Evolutionary conservation across 2,113 vertebrate species (phyloP).

Genomic region (Eonycteris spelaea): DNA sequence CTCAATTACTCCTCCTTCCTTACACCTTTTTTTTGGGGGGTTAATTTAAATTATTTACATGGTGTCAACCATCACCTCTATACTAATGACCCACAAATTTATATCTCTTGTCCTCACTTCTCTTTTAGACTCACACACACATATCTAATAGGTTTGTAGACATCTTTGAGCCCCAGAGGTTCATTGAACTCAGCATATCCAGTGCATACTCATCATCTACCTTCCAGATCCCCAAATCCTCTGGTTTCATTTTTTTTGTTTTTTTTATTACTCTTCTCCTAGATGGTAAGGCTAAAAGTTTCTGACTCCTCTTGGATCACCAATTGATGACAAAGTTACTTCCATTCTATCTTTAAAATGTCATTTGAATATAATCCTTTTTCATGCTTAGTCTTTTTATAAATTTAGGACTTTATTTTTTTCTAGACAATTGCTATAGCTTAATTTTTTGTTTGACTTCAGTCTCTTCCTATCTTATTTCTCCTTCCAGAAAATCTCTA

Average conservation of each 20-base stretch:
- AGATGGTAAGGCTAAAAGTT: background rate
- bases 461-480: background rate
- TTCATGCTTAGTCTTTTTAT: background rate
- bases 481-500: slow-evolving; percentile 13
- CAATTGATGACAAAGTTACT: background rate
- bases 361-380: background rate
- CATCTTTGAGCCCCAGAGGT: background rate
- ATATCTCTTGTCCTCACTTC: background rate
- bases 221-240: background rate
- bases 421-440: background rate
- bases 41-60: background rate
- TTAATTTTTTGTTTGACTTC: background rate
- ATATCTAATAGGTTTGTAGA: background rate
- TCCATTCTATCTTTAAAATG: background rate
- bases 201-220: background rate
- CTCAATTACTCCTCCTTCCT: background rate
- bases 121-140: background rate
- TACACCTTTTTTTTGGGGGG: background rate
- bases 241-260: background rate
- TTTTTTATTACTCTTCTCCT: background rate
- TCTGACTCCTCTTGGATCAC: background rate
- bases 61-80: background rate
- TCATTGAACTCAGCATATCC: background rate
- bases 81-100: background rate
- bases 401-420: background rate